Evolutionary conservation across 2,113 vertebrate genomes (phyloP), one percentile per base, ranked within the genome.

Genomic region (Myiozetetes cayanensis): DNA sequence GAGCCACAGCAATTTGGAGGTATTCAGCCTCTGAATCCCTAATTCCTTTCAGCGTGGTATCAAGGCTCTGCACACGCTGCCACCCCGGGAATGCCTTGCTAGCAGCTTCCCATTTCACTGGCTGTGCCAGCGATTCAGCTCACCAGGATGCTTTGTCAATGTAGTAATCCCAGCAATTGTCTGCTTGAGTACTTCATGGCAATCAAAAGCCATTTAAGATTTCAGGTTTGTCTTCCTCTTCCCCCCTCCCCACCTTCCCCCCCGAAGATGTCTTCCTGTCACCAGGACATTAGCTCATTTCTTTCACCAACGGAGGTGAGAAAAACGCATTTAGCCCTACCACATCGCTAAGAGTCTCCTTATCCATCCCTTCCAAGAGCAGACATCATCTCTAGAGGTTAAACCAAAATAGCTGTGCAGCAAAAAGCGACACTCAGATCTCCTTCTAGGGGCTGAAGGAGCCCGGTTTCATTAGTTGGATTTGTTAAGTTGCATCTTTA

Each of bases 71-170:
- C 94, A 94, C 92, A 96, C 76, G 93, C 92, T 89, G 93, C 94
- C 94, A 93, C 93, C 93, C 92, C 88, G 93, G 90, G 90, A 96
- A 96, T 90, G 95, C 88, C 96, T 96, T 96, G 93, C 86, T 84
- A 97, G 94, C 92, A 95, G 94, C 96, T 96, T 96, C 96, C 96
- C 88, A 87, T 90, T 90, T 78, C 71, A 27, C 92, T 30, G 6
- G 6, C 90, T 8, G 93, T 96, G 96, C 93, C 94, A 97, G 93
- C 92, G 83, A 97, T 96, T 96, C 94, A 96, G 88, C 96, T 95
- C 94, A 41, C 90, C 93, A 87, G 95, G 96, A 96, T 93, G 94
- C 95, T 96, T 95, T 95, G 94, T 97, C 95, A 85, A 8, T 92
- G 96, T 43, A 93, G 92, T 97, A 93, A 96, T 96, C 92, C 92